phyloP scores from a whole-genome alignment of 2,797 vertebrate species.

The Poecilia gillii region DNA sequence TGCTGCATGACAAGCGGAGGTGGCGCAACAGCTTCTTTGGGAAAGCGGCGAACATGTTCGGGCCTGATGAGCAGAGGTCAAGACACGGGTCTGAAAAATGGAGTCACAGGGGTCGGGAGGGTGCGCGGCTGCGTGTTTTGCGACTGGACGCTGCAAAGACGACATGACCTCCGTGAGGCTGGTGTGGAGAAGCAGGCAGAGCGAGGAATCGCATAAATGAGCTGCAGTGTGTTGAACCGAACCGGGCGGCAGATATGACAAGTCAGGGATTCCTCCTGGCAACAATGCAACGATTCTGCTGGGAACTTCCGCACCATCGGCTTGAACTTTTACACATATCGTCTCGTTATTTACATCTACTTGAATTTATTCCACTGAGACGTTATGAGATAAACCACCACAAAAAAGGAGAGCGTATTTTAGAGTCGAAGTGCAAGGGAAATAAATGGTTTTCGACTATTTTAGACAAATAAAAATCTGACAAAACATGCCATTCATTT shows the following conservation, averaged over 20 bases:
- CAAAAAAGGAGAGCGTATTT: not conserved
- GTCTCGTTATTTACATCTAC: not conserved
- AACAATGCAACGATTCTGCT: not conserved
- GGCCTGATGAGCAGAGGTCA: conserved; percentile 56
- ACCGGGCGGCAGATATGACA: conserved; percentile 38
- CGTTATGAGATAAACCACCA: not conserved
- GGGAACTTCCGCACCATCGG: not conserved
- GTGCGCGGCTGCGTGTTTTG: conserved; percentile 11
- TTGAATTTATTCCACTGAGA: not conserved
- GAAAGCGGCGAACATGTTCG: conserved; percentile 41
- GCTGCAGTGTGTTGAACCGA: conserved; percentile 39
- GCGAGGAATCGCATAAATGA: conserved; percentile 13
- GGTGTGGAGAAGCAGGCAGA: conserved; percentile 1
- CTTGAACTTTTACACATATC: not conserved
- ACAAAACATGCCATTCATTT: not conserved
- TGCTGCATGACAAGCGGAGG: conserved; percentile 24
- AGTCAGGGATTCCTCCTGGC: conserved; percentile 15
- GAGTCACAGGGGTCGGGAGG: not conserved
- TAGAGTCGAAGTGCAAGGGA: not conserved
- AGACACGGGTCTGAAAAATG: conserved; percentile 3
- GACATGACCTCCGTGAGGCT: conserved; percentile 22
- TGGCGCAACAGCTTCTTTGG: conserved; percentile 13
- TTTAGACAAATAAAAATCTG: not conserved
- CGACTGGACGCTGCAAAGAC: conserved; percentile 14
- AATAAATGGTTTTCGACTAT: not conserved